These are phyloP conservation scores for Dascillus cervinus DNA, from an alignment of 2,888 invertebrate genomes.

Conservation along the genomic window DNA sequence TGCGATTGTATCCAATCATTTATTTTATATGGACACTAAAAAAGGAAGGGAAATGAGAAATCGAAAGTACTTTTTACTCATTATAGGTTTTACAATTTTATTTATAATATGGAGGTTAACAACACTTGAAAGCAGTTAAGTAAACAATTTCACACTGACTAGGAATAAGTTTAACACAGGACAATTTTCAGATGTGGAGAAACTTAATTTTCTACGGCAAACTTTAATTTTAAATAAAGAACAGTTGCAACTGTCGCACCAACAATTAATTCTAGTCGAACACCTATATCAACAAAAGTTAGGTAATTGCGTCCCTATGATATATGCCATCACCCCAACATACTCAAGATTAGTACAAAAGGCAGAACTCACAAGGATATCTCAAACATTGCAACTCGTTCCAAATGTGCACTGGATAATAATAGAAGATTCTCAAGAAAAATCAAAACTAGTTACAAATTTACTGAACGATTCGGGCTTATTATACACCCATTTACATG, in stretches of 20 bases:
- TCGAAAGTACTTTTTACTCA: too few relatives aligned
- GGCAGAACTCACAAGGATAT: slow-evolving; percentile 86
- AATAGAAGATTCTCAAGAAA: slow-evolving; percentile 74
- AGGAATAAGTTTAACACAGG: too few relatives aligned
- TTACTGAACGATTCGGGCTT: slow-evolving; percentile 56
- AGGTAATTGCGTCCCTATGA: slow-evolving; percentile 48
- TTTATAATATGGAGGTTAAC: slow-evolving; percentile 29
- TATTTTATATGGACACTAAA: slow-evolving; percentile 13
- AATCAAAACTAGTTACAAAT: slow-evolving; percentile 64
- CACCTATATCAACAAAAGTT: slow-evolving; percentile 26
- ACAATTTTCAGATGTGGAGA: slow-evolving; percentile 27
- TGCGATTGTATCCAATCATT: too few relatives aligned
- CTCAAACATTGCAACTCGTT: slow-evolving; percentile 78
- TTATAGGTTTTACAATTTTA: slow-evolving; percentile 24
- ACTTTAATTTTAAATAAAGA: slow-evolving; percentile 33
- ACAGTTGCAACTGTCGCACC: slow-evolving; percentile 32
- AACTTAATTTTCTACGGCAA: slow-evolving; percentile 28
- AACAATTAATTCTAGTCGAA: slow-evolving; percentile 32
- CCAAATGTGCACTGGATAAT: slow-evolving; percentile 91
- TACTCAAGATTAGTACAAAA: slow-evolving; percentile 83
- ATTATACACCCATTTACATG: slow-evolving; percentile 56
- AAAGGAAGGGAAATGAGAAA: slow-evolving; percentile 11
- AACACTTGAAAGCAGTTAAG: slow-evolving; percentile 26
- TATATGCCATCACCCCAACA: slow-evolving; percentile 91
- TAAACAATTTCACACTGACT: too few relatives aligned